Percentiles rank a stretch among this genome's conserved stretches.
Evolutionary conservation across 2,888 invertebrate species (phyloP).

Genomic region (Erynnis tages): DNA sequence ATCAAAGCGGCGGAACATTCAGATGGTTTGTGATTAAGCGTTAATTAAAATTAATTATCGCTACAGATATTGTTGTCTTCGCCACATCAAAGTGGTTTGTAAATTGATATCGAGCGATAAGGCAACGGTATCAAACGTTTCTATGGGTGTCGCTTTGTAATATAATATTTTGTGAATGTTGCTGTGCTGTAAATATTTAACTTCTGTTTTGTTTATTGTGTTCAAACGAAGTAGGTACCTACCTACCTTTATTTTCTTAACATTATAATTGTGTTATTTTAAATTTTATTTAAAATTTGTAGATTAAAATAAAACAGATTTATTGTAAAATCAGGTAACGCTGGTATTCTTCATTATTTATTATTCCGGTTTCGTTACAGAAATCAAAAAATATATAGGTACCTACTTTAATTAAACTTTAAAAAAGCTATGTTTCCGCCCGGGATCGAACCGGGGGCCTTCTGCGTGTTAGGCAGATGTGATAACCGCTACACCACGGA

Average conservation of each 20-base stretch:
- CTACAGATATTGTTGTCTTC: conserved; percentile 31
- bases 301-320: no score
- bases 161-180: conserved; percentile 5
- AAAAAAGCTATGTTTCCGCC: conserved; percentile 92
- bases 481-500: conserved; percentile 90
- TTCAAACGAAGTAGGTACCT: no score
- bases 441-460: conserved; percentile 95
- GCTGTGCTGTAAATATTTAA: background rate
- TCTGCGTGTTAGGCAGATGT: conserved; percentile 96
- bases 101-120: conserved; percentile 13
- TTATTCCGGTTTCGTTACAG: no score
- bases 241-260: no score
- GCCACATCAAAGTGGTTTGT: conserved; percentile 36
- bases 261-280: no score
- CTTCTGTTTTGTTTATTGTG: no score
- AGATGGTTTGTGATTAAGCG: conserved; percentile 21
- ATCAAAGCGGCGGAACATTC: conserved; percentile 16
- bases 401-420: no score
- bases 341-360: no score
- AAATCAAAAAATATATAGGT: no score
- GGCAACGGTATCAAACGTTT: conserved; percentile 11
- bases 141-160: conserved; percentile 3
- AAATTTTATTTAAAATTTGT: no score
- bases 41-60: conserved; percentile 40
- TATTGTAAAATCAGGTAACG: no score